phyloP scores from a whole-genome alignment of 1,140 invertebrate genomes.

The Drosophila quadrilineata region DNA sequence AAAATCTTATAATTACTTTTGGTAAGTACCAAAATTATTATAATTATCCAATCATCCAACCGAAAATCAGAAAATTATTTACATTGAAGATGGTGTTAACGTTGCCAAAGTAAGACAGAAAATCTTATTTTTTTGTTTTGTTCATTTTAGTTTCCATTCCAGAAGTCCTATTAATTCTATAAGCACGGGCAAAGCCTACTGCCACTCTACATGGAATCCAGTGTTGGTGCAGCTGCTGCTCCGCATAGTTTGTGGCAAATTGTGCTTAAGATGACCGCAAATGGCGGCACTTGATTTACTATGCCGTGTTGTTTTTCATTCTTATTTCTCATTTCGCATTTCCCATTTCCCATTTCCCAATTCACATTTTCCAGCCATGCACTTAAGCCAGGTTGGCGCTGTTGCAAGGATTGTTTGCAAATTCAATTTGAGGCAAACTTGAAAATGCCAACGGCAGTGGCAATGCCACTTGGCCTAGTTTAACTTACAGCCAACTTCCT shows the following conservation, averaged over 20 bases:
- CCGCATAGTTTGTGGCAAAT: constrained; percentile 44
- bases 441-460: constrained; percentile 41
- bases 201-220: neutral
- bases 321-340: constrained; percentile 12
- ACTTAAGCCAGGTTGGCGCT: constrained; percentile 57
- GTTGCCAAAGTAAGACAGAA: no score
- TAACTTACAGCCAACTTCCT: neutral
- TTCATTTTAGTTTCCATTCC: no score
- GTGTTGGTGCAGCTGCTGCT: constrained; percentile 27
- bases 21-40: no score
- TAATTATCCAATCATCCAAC: no score
- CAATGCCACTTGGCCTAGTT: neutral
- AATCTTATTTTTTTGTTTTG: no score
- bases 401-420: no score
- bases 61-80: no score
- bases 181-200: neutral
- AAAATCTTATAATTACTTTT: no score
- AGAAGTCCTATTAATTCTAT: no score
- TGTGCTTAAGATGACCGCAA: constrained; percentile 21
- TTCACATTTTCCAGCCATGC: neutral
- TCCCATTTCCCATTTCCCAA: constrained; percentile 6
- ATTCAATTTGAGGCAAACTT: constrained; percentile 70
- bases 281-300: constrained; percentile 42
- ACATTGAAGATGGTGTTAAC: no score
- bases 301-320: constrained; percentile 36